phyloP scores from a whole-genome alignment of 2,888 invertebrate species.

The Himalopsyche kuldschensis region DNA sequence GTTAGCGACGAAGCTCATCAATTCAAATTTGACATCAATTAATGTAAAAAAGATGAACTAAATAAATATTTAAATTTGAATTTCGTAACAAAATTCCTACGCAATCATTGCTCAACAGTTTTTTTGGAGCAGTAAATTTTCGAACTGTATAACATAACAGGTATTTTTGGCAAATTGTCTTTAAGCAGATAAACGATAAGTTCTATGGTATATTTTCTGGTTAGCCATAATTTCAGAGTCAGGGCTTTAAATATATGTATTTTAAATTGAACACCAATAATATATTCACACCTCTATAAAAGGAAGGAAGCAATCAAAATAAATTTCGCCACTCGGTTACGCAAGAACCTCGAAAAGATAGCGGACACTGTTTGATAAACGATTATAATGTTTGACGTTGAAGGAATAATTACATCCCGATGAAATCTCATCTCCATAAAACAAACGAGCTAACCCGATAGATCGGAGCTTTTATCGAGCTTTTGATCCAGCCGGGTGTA shows the following conservation, averaged over 20 bases:
- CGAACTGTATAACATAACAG: too few relatives aligned
- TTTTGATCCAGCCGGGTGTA: not conserved
- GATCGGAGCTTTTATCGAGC: not conserved
- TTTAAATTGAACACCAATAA: not conserved
- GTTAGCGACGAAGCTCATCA: too few relatives aligned
- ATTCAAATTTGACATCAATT: too few relatives aligned
- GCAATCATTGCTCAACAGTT: too few relatives aligned
- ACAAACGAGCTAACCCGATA: not conserved
- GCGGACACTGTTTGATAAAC: not conserved
- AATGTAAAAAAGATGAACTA: too few relatives aligned
- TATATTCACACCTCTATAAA: not conserved
- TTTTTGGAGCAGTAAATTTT: too few relatives aligned
- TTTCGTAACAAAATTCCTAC: too few relatives aligned
- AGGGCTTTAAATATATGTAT: not conserved
- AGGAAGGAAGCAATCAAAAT: not conserved
- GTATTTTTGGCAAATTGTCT: too few relatives aligned
- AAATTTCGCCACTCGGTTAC: not conserved
- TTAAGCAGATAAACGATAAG: too few relatives aligned
- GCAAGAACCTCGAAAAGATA: not conserved
- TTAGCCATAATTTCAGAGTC: too few relatives aligned
- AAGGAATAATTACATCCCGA: not conserved
- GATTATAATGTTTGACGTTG: not conserved
- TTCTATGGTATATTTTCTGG: too few relatives aligned
- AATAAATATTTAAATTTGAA: too few relatives aligned
- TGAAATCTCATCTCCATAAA: not conserved